Evolutionary conservation across 2,113 vertebrate genomes (phyloP).

Genomic region (Cynocephalus volans): DNA sequence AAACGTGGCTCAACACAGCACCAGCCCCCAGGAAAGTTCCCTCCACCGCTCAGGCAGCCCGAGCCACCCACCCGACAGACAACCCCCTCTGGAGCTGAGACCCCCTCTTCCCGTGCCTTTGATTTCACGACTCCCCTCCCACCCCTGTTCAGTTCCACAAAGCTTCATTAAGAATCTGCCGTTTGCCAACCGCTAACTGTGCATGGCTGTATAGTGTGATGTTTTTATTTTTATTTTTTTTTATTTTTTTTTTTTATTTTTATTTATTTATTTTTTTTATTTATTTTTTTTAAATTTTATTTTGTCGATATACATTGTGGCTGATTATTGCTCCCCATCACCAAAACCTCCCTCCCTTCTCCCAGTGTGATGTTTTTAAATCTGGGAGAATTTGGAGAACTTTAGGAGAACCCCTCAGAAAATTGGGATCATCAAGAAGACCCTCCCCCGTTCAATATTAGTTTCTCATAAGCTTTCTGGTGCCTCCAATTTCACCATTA

Average conservation of each 20-base stretch:
- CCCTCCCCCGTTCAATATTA: not conserved
- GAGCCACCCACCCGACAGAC: not conserved
- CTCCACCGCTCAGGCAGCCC: not conserved
- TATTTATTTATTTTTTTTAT: no score
- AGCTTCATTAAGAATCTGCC: not conserved
- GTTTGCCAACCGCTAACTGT: not conserved
- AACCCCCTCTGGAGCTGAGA: not conserved
- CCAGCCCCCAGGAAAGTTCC: not conserved
- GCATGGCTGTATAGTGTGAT: accelerated
- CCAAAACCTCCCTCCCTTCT: no score
- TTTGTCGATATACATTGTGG: no score
- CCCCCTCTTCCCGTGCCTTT: not conserved
- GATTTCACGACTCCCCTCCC: not conserved
- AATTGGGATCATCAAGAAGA: not conserved
- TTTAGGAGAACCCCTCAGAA: not conserved
- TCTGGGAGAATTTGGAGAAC: not conserved
- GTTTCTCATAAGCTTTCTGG: constrained; percentile 51
- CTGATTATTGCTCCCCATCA: no score
- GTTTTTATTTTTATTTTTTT: no score
- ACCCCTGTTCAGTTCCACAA: not conserved
- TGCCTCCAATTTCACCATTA: constrained; percentile 80
- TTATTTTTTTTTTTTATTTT: no score
- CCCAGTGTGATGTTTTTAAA: not conserved
- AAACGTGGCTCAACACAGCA: not conserved
- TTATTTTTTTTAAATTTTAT: no score